Percentiles rank a stretch among this genome's conserved stretches.
Evolutionary conservation across 2,797 vertebrate genomes (phyloP).

Genomic region (Dromococcyx pavoninus): DNA sequence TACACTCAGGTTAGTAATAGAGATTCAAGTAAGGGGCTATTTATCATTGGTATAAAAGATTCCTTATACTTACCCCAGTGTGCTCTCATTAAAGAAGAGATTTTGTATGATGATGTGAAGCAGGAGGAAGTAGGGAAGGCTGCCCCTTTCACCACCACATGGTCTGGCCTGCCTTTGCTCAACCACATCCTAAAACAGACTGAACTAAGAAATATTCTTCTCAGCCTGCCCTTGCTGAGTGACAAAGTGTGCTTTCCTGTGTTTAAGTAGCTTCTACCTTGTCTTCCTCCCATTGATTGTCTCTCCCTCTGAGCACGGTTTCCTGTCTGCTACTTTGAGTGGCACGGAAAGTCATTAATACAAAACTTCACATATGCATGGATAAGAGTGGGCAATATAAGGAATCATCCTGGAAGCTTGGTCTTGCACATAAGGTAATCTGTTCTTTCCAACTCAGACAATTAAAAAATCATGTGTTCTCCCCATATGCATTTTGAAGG

Average conservation of each 20-base stretch:
- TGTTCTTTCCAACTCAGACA: not conserved
- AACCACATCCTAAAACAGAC: not conserved
- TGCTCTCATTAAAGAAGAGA: not conserved
- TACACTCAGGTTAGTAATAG: not conserved
- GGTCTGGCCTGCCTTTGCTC: not conserved
- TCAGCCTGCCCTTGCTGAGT: not conserved
- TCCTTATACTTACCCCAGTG: not conserved
- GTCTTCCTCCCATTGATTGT: not conserved
- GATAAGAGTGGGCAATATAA: not conserved
- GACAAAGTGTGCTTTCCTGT: not conserved
- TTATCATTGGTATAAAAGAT: not conserved
- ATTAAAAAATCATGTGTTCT: not conserved
- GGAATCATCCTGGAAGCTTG: not conserved
- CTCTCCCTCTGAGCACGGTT: not conserved
- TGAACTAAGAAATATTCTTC: not conserved
- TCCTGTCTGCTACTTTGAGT: not conserved
- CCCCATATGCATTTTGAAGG: not conserved
- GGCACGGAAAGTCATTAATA: not conserved
- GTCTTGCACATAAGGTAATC: not conserved
- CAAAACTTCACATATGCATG: not conserved
- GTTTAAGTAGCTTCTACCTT: not conserved
- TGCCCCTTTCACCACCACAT: not conserved
- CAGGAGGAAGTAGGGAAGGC: not conserved
- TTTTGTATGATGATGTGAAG: accelerated
- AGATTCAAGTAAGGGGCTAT: not conserved